Evolutionary conservation across 2,888 invertebrate genomes (phyloP).

Genomic region (Willowsia nigromaculata): DNA sequence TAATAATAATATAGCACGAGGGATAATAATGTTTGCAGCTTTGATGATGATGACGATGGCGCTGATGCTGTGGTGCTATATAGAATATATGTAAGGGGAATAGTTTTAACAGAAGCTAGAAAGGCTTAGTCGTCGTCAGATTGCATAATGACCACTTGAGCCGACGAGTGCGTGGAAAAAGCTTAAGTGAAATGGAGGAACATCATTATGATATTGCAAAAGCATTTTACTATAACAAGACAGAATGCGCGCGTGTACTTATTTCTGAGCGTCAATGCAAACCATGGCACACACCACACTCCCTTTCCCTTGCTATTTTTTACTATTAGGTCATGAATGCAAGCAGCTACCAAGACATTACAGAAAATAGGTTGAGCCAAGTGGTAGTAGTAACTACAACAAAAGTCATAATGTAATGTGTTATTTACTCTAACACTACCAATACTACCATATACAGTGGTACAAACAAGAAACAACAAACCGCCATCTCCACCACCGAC

Average conservation of each 20-base stretch:
- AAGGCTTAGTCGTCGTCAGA: constrained; percentile 48
- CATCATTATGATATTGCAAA: constrained; percentile 47
- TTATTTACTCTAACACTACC: constrained; percentile 30
- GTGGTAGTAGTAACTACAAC: neutral
- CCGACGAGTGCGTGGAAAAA: constrained; percentile 35
- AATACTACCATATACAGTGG: too few relatives aligned
- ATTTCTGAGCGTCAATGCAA: neutral
- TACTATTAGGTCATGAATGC: constrained; percentile 51
- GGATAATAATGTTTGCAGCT: constrained; percentile 21
- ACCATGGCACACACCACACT: neutral
- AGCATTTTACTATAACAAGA: constrained; percentile 13
- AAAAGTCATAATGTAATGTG: constrained; percentile 36
- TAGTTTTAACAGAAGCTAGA: neutral
- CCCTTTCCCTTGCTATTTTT: neutral
- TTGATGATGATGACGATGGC: neutral
- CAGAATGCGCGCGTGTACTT: neutral
- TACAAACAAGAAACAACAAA: neutral
- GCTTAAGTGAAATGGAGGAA: constrained; percentile 54
- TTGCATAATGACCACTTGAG: constrained; percentile 73
- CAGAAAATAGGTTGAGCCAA: neutral
- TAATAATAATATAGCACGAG: constrained; percentile 47
- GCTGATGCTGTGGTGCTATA: neutral
- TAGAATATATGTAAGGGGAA: neutral
- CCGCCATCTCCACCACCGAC: neutral
- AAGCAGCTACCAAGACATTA: neutral